Conservation (phyloP, 2,113 vertebrate genomes). For the Lichenostomus cassidix region DNA sequence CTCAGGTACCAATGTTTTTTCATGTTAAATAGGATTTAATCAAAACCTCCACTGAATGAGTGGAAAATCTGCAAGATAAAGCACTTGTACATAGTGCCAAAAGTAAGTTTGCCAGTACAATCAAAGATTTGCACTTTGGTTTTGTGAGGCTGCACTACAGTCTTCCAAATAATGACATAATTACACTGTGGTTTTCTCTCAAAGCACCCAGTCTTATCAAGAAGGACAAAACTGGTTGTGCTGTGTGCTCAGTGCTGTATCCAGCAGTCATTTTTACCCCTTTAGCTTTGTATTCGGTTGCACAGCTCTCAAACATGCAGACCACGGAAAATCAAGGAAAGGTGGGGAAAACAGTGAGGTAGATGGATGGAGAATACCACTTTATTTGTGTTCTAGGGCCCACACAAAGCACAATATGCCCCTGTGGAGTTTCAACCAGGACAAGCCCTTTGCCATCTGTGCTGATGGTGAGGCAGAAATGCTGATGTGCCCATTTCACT, state of each 20-base stretch:
- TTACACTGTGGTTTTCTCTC: not conserved
- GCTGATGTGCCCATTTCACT: not conserved
- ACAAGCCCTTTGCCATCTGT: not conserved
- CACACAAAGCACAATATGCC: not conserved
- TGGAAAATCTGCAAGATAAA: not conserved
- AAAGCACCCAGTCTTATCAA: not conserved
- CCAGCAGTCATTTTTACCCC: not conserved
- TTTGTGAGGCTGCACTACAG: not conserved
- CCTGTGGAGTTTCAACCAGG: not conserved
- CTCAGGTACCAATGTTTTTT: not conserved
- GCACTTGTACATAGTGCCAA: not conserved
- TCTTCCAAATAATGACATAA: not conserved
- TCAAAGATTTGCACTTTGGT: not conserved
- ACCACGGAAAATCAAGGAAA: not conserved
- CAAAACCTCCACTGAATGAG: not conserved
- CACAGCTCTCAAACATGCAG: not conserved
- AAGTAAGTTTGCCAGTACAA: not conserved
- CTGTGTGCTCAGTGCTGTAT: not conserved
- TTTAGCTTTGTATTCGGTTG: not conserved
- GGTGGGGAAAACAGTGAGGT: not conserved
- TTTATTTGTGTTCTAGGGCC: not conserved
- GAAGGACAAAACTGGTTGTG: not conserved
- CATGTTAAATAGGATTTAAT: not conserved
- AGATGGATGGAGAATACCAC: not conserved
- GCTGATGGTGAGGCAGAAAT: not conserved